Base-by-base conservation (phyloP, 2,113 vertebrate species). In the Indri indri region DNA sequence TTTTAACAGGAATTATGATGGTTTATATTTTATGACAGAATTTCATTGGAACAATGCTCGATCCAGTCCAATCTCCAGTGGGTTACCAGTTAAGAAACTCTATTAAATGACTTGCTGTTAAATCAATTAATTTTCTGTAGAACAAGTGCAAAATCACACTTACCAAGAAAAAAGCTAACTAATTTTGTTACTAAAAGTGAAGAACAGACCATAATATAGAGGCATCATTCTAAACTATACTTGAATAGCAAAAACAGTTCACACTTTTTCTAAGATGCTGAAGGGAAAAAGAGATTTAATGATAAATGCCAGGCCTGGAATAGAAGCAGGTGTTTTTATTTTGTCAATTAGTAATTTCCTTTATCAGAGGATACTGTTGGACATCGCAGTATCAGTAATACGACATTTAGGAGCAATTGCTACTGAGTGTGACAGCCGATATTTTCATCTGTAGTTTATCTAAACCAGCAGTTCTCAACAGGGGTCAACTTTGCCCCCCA, bases 121-220 rank as follows among this genome's bases (percentile, higher is more conserved):
- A 93, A 57, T 52, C 76, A 61, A 52, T 37, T 93, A 25, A 83
- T 80, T 92, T 89, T 84, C 93, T 96, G 50, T 65, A 77, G 32
- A 82, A 74, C 30, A 68, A 40, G 37, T 65, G 27, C n/a, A 37
- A 76, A 63, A 63, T 82, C n/a, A 50, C 70, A 61, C 25, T 83
- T 79, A 71, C n/a, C 40, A 76, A 84, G 37, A 17, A 50, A 87
- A 83, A 66, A 57, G 57, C 12, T 71, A 8, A 80, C 16, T 37
- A 54, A 59, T 65, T 83, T 81, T 57, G 34, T 90, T 61, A 79
- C 32, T 83, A 66, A 83, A n/a, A 3, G 27, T 65, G 6, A 82
- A 94, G 30, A 84, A 89, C 13, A 89, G 50, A 89, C 6, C 27
- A 91, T 88, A 76, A 88, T 45, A 27, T 42, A 81, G 54, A 96